Conservation (phyloP, 2,113 vertebrate genomes). For the Phalacrocorax aristotelis region DNA sequence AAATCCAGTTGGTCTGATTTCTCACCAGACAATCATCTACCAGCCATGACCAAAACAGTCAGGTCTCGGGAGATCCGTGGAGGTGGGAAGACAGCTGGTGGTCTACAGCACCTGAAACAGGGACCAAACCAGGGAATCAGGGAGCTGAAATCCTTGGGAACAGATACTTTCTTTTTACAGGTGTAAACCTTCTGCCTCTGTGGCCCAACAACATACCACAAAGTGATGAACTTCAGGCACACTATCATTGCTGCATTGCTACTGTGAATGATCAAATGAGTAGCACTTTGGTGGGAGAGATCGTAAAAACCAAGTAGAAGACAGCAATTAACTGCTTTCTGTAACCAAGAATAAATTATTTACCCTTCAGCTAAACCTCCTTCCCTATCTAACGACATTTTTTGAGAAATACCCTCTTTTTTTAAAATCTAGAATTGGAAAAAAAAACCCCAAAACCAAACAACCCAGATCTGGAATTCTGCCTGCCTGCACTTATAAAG, state of each 20-base stretch:
- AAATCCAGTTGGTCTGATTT: constrained; percentile 61
- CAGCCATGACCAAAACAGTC: constrained; percentile 34
- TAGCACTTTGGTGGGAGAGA: background rate
- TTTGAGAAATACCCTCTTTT: background rate
- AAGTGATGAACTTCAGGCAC: background rate
- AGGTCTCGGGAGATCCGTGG: background rate
- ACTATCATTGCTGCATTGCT: background rate
- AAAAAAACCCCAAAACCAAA: background rate
- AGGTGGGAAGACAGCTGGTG: constrained; percentile 55
- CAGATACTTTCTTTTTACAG: background rate
- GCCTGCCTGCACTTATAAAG: background rate
- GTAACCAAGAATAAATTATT: background rate
- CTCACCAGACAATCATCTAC: constrained; percentile 52
- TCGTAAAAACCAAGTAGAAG: background rate
- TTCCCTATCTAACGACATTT: background rate
- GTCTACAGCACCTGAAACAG: constrained; percentile 38
- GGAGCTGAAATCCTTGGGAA: background rate
- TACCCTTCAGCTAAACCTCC: background rate
- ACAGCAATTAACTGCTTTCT: background rate
- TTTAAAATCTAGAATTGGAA: background rate
- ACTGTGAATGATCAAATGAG: background rate
- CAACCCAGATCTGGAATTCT: background rate
- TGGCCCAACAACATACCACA: background rate
- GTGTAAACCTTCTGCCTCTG: background rate
- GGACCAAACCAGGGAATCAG: background rate